Evolutionary conservation across 1,140 invertebrate species (phyloP), one percentile per base, ranked within the genome.

Genomic region (Babylonia areolata): DNA sequence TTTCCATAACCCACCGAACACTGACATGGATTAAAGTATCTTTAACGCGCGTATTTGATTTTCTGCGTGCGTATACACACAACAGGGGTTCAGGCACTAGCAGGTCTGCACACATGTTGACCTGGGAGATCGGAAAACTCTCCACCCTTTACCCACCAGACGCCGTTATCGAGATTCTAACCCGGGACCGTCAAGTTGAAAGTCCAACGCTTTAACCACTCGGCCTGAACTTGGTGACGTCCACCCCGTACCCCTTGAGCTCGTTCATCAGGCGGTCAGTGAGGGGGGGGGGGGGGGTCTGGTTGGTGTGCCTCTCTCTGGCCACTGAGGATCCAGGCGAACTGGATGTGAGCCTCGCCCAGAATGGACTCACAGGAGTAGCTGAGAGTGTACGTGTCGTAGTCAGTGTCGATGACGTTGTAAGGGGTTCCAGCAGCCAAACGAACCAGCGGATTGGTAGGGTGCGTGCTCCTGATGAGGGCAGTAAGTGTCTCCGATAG

Each of bases 301-400:
- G 75, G 28, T 85, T 58, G 3, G 89, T 64, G 31, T 86, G 84
- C 58, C 85, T 85, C 37, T 87, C 73, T n/a, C 90, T 71, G 20
- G 84, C 80, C 42, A n/a, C n/a, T n/a, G n/a, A 91, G 73, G 81
- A 91, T 91, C 90, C 90, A 91, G n/a, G 87, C 85, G 82, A 90
- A 91, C 51, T 91, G 81, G 35, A 88, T 80, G 82, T 90, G 87
- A 12, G 83, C 88, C 31, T 88, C 39, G 0, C 78, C 87, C 33
- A 85, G 39, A n/a, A 90, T 35, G 64, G 87, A 54, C 20, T 87
- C 83, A 73, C 90, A 91, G 1, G 90, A 90, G 80, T 85, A 91
- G 54, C 90, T 85, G 37, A 91, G 81, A 12, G 89, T 87, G 77
- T 89, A 90, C 28, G 71, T 88, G 12, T 83, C 78, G 83, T 91